These are phyloP conservation scores for Panagrolaimus sp. DNA, from an alignment of 1,140 invertebrate species.

Conservation along the genomic window DNA sequence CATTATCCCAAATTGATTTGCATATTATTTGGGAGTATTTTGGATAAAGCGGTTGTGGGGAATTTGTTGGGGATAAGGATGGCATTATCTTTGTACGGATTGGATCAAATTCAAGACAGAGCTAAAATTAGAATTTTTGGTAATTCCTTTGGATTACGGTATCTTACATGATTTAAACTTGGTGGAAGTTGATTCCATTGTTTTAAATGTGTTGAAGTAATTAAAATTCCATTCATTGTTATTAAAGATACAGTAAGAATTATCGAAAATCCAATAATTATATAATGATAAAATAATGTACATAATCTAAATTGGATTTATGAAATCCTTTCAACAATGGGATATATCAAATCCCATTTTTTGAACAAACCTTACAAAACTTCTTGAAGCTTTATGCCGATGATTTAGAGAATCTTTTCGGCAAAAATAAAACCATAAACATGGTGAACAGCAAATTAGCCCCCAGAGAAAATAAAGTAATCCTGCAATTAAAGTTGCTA, in stretches of 20 bases:
- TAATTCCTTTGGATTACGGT: neutral
- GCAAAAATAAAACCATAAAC: constrained; percentile 16
- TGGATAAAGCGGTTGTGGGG: neutral
- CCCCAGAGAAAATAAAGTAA: neutral
- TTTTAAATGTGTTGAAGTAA: constrained; percentile 1
- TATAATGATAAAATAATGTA: constrained; percentile 12
- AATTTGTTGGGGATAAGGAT: neutral
- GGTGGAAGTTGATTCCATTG: neutral
- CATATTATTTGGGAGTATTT: neutral
- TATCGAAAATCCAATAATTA: constrained; percentile 1
- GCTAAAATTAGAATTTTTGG: neutral
- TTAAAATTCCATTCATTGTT: neutral
- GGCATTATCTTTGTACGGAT: neutral
- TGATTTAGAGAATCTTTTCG: neutral
- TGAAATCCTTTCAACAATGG: neutral
- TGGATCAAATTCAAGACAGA: constrained; percentile 5
- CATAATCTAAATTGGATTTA: neutral
- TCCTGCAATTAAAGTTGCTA: neutral
- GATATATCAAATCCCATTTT: neutral
- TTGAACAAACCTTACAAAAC: constrained; percentile 3
- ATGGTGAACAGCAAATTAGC: neutral
- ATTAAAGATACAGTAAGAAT: neutral
- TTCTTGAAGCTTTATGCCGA: constrained; percentile 10
- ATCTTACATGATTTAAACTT: neutral
- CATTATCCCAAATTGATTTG: constrained; percentile 2